A percentile compares a stretch with the other conserved stretches of the same genome.
phyloP scores from a whole-genome alignment of 2,888 invertebrate genomes.

The Platypus cylindrus region DNA sequence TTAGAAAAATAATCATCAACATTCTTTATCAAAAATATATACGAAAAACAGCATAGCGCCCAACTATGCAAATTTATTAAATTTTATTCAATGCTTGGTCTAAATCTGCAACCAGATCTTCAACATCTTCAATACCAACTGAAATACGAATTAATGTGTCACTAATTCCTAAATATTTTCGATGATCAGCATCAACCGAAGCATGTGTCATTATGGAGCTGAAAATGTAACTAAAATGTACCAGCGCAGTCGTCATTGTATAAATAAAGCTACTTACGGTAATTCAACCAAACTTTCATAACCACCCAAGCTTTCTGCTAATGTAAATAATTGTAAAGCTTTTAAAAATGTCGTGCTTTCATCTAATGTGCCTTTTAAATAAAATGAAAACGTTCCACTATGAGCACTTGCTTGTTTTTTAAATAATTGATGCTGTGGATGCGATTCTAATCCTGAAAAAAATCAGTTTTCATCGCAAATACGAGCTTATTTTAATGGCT shows the following conservation, averaged over 20 bases:
- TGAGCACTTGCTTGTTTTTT: constrained; percentile 73
- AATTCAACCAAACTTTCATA: constrained; percentile 90
- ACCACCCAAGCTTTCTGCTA: constrained; percentile 93
- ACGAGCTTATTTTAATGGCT: no score
- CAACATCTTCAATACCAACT: constrained; percentile 77
- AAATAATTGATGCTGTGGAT: constrained; percentile 73
- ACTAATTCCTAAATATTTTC: constrained; percentile 63
- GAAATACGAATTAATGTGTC: constrained; percentile 78
- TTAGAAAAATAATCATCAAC: no score
- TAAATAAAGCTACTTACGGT: constrained; percentile 52
- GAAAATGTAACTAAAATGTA: constrained; percentile 10
- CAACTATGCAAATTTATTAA: no score
- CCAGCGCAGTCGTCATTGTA: no score
- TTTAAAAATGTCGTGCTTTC: constrained; percentile 64
- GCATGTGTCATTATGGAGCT: constrained; percentile 92
- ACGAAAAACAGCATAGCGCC: no score
- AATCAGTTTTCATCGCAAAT: no score
- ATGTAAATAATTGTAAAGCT: constrained; percentile 62
- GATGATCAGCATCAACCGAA: constrained; percentile 65
- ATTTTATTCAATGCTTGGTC: constrained; percentile 58
- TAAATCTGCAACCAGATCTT: constrained; percentile 76
- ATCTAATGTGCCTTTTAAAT: constrained; percentile 61
- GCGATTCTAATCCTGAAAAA: constrained; percentile 54
- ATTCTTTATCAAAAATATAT: no score
- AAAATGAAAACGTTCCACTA: constrained; percentile 87